Evolutionary conservation across 2,888 invertebrate genomes (phyloP).

Genomic region (Adineta ricciae): DNA sequence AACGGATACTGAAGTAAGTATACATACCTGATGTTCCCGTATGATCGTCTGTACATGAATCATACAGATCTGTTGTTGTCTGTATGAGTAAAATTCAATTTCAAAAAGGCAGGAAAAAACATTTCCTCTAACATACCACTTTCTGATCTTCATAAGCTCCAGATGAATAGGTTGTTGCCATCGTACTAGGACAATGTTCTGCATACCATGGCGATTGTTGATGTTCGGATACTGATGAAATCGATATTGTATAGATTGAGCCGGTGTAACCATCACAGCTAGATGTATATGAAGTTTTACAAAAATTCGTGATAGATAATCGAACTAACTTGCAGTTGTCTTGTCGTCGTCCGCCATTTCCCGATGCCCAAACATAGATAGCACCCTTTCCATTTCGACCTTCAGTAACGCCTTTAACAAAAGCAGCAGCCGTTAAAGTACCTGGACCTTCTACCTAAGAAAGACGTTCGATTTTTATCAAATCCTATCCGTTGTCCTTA

Average conservation of each 20-base stretch:
- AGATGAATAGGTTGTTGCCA: slow-evolving; percentile 78
- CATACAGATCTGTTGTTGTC: slow-evolving; percentile 70
- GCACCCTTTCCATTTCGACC: slow-evolving; percentile 64
- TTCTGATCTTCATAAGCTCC: slow-evolving; percentile 72
- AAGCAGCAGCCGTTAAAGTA: slow-evolving; percentile 63
- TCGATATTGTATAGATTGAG: slow-evolving; percentile 73
- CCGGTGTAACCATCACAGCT: slow-evolving; percentile 73
- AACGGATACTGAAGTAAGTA: not conserved
- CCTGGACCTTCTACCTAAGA: slow-evolving; percentile 68
- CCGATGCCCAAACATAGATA: slow-evolving; percentile 77
- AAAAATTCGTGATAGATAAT: not conserved
- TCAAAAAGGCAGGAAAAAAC: too few species aligned
- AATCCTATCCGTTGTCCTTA: not conserved
- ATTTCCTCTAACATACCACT: slow-evolving; percentile 57
- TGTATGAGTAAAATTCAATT: not conserved
- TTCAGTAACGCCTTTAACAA: slow-evolving; percentile 62
- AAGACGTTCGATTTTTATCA: not conserved
- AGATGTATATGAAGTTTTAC: not conserved
- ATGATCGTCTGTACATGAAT: slow-evolving; percentile 72
- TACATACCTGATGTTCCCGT: slow-evolving; percentile 68
- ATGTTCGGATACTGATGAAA: slow-evolving; percentile 53
- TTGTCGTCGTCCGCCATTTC: slow-evolving; percentile 58
- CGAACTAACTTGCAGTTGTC: slow-evolving; percentile 29
- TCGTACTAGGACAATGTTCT: slow-evolving; percentile 74
- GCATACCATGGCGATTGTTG: slow-evolving; percentile 74